A percentile compares a stretch with the other conserved stretches of the same genome.
These are phyloP conservation scores for Ochlodes sylvanus DNA, from an alignment of 2,888 invertebrate genomes.

Conservation along the genomic window DNA sequence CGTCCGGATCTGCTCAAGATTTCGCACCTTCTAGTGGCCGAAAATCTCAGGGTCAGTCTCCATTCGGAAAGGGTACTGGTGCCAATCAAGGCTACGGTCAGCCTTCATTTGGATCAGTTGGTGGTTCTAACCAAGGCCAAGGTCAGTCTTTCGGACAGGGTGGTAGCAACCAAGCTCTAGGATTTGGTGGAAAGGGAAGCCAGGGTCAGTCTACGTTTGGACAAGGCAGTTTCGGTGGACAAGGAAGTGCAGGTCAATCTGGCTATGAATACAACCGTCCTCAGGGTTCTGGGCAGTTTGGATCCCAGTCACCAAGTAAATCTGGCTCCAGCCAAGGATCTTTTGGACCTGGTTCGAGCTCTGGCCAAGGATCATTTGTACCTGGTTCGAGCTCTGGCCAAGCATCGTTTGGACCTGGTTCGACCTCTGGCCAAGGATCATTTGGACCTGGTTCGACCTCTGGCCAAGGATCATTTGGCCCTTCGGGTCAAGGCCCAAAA, in stretches of 20 bases:
- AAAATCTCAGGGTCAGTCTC: conserved; percentile 40
- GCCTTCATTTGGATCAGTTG: conserved; percentile 35
- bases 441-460: background rate
- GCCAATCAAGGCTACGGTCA: conserved; percentile 29
- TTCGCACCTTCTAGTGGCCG: conserved; percentile 26
- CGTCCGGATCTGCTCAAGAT: conserved; percentile 24
- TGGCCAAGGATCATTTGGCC: conserved; percentile 4
- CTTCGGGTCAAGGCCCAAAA: conserved; percentile 2
- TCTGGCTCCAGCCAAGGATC: conserved; percentile 33
- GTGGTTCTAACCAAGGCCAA: conserved; percentile 28
- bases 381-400: conserved; percentile 11
- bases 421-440: conserved; percentile 2
- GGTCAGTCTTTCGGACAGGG: conserved; percentile 29
- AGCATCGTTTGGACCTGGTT: background rate
- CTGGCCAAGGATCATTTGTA: conserved; percentile 43
- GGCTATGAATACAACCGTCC: conserved; percentile 49
- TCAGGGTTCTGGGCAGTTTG: conserved; percentile 37
- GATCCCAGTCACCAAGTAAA: conserved; percentile 17
- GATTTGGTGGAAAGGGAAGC: conserved; percentile 25
- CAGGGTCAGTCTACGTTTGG: conserved; percentile 34
- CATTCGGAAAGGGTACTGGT: conserved; percentile 28
- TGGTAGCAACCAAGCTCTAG: conserved; percentile 11
- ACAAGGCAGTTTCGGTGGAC: conserved; percentile 28
- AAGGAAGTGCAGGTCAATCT: conserved; percentile 29
- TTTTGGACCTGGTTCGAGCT: conserved; percentile 22